Conservation (phyloP, 2,797 vertebrate species). For the Mus spretus region DNA sequence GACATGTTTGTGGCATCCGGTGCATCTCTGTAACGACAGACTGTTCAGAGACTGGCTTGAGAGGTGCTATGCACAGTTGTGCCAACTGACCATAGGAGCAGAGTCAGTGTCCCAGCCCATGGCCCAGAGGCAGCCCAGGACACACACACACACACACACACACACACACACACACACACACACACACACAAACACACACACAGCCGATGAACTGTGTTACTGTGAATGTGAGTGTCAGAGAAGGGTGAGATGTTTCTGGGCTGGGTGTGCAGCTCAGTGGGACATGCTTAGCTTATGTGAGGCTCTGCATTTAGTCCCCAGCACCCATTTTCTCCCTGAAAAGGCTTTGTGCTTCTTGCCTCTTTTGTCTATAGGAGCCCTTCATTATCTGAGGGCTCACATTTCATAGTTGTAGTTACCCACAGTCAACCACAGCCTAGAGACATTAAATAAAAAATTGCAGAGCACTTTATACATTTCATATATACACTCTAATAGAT, state of each 20-base stretch:
- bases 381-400: background rate
- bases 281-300: background rate
- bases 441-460: background rate
- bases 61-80: background rate
- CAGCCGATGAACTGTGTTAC: background rate
- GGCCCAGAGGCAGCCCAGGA: background rate
- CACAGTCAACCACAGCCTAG: background rate
- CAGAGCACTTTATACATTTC: background rate
- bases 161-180: background rate
- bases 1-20: background rate
- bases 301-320: background rate
- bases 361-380: background rate
- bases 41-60: background rate
- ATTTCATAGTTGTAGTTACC: background rate
- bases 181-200: too few species aligned
- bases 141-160: background rate
- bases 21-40: background rate
- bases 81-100: accelerated
- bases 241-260: background rate
- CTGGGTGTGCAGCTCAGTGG: background rate
- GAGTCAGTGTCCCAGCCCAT: background rate
- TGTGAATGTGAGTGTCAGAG: background rate
- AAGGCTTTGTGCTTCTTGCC: background rate
- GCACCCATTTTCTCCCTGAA: background rate
- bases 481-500: background rate